Percentiles rank a stretch among this genome's conserved stretches.
Conservation (phyloP, 2,888 invertebrate species). For the Teleogryllus oceanicus region DNA sequence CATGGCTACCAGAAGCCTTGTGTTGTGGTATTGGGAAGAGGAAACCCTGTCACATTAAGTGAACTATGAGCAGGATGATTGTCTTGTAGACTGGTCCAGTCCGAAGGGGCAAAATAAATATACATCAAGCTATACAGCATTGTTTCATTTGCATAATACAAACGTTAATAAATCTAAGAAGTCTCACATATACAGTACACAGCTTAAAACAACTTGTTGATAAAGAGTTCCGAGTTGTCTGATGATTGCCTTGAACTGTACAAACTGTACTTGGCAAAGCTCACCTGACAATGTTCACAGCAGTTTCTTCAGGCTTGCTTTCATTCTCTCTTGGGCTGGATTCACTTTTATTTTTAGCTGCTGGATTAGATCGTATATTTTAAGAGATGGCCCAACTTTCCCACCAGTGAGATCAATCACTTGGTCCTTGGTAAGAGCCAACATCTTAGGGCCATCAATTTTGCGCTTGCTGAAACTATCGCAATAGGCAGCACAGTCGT, state of each 20-base stretch:
- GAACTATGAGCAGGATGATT: background rate
- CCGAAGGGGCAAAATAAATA: background rate
- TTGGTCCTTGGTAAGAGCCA: slow-evolving; percentile 82
- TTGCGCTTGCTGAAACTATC: slow-evolving; percentile 61
- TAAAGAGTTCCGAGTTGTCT: no score
- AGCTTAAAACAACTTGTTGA: no score
- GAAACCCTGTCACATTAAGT: background rate
- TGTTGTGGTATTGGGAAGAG: background rate
- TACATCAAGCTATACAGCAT: no score
- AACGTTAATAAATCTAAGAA: background rate
- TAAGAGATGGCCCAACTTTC: slow-evolving; percentile 92
- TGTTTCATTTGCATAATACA: no score
- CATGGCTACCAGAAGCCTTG: no score
- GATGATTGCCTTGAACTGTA: background rate
- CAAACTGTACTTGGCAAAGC: background rate
- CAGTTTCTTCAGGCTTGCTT: slow-evolving; percentile 45
- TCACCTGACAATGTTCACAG: background rate
- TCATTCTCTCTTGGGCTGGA: slow-evolving; percentile 64
- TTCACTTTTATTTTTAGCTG: slow-evolving; percentile 83
- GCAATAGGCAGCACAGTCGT: slow-evolving; percentile 67
- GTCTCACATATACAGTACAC: background rate
- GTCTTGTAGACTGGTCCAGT: background rate
- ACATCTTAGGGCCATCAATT: slow-evolving; percentile 76
- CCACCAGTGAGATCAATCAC: slow-evolving; percentile 84
- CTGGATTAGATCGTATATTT: slow-evolving; percentile 88